Conservation (phyloP, 2,113 vertebrate genomes). For the Helogale parvula region DNA sequence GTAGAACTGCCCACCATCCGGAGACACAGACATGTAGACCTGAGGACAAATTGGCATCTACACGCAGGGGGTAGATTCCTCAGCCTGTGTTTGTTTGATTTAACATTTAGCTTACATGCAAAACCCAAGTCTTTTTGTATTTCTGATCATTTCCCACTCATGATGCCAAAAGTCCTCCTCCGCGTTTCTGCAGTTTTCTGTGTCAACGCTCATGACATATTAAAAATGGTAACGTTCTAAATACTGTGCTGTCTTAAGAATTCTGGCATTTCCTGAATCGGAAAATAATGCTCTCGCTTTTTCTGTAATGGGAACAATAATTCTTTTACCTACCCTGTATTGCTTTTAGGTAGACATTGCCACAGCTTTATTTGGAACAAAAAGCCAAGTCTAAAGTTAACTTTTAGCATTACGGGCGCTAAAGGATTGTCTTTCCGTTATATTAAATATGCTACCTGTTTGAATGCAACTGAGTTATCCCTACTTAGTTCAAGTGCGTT, state of each 20-base stretch:
- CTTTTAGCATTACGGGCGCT: slow-evolving; percentile 19
- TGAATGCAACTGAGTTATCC: background rate
- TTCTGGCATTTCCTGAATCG: slow-evolving; percentile 48
- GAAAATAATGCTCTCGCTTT: slow-evolving; percentile 64
- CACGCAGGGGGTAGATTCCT: slow-evolving; percentile 53
- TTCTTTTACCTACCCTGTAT: slow-evolving; percentile 37
- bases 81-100: slow-evolving; percentile 65
- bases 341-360: slow-evolving; percentile 44
- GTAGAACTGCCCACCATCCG: background rate
- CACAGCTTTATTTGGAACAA: background rate
- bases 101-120: slow-evolving; percentile 65
- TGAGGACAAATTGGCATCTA: slow-evolving; percentile 17
- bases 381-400: slow-evolving; percentile 55
- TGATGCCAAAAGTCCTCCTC: slow-evolving; percentile 48
- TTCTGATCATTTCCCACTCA: slow-evolving; percentile 54
- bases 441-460: slow-evolving; percentile 53
- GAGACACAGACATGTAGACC: background rate
- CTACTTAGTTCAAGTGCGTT: slow-evolving; percentile 27
- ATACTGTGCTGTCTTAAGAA: slow-evolving; percentile 55
- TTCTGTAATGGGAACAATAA: slow-evolving; percentile 52
- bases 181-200: slow-evolving; percentile 41
- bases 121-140: slow-evolving; percentile 56
- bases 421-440: background rate
- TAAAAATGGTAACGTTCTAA: slow-evolving; percentile 64
- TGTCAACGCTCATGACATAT: slow-evolving; percentile 53